Conservation (phyloP, 2,797 vertebrate genomes). For the Discoglossus pictus region DNA sequence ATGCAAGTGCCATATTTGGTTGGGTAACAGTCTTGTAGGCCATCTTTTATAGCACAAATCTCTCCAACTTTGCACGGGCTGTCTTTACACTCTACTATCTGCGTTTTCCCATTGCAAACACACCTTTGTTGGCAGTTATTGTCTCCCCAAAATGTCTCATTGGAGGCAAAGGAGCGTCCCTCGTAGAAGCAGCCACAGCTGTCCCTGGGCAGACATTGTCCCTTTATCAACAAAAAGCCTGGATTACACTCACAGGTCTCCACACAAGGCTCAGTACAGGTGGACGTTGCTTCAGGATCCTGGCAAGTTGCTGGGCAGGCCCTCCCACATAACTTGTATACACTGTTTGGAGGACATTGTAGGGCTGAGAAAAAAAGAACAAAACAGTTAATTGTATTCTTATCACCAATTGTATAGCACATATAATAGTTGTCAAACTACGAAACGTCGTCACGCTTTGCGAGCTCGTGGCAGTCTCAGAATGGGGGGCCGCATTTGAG, state of each 20-base stretch:
- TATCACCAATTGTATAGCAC: too few species aligned
- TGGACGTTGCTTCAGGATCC: conserved; percentile 26
- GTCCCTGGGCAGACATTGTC: conserved; percentile 65
- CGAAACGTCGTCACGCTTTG: too few species aligned
- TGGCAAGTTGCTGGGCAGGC: conserved; percentile 76
- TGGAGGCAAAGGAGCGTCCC: conserved; percentile 67
- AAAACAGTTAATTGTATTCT: too few species aligned
- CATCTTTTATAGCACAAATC: conserved; percentile 65
- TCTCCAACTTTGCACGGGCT: conserved; percentile 64
- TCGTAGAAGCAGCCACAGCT: conserved; percentile 75
- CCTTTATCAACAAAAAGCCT: conserved; percentile 71
- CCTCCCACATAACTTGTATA: conserved; percentile 72
- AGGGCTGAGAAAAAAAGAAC: conserved; percentile 65
- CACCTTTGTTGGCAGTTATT: conserved; percentile 66
- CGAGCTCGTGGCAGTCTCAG: too few species aligned
- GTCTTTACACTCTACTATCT: conserved; percentile 62
- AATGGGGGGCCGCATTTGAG: too few species aligned
- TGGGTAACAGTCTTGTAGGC: conserved; percentile 68
- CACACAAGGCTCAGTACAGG: conserved; percentile 66
- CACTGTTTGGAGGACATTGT: conserved; percentile 76
- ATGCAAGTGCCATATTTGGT: conserved; percentile 60
- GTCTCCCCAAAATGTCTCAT: conserved; percentile 76
- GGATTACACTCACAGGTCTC: conserved; percentile 77
- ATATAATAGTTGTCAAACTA: too few species aligned
- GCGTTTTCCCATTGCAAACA: conserved; percentile 62